Conservation (phyloP, 2,113 vertebrate species). For the Mirounga angustirostris region DNA sequence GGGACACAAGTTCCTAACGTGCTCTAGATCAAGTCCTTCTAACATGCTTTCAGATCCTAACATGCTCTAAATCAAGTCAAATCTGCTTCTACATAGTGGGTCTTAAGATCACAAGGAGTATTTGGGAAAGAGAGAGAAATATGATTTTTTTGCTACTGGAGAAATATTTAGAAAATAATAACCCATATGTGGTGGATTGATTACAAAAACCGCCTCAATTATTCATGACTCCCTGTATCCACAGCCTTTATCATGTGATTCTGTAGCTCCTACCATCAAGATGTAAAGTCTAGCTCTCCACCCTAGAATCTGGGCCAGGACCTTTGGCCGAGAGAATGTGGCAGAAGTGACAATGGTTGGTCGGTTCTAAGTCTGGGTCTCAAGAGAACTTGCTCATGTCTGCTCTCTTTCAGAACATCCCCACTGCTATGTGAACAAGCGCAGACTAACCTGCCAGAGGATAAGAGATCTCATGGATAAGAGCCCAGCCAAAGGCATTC, state of each 20-base stretch:
- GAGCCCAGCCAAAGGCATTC: neutral
- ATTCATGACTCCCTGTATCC: rapidly evolving
- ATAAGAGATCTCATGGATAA: neutral
- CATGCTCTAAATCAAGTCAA: neutral
- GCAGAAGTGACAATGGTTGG: neutral
- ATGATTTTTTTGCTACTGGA: neutral
- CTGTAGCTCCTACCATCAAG: neutral
- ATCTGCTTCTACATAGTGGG: neutral
- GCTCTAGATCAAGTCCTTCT: neutral
- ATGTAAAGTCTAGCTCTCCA: neutral
- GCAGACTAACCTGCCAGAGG: too few species aligned
- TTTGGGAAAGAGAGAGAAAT: neutral
- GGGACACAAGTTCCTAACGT: neutral
- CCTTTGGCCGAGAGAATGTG: neutral
- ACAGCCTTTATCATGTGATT: neutral
- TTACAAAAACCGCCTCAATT: neutral
- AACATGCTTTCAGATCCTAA: neutral
- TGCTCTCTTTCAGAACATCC: neutral
- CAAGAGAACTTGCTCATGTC: neutral
- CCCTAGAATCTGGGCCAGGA: neutral
- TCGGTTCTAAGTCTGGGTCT: neutral
- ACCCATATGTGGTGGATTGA: neutral
- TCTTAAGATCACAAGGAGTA: neutral
- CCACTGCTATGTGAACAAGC: neutral
- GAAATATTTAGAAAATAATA: neutral